Base-by-base conservation (phyloP, 1,140 invertebrate species). In the Ceratosolen fusciceps region DNA sequence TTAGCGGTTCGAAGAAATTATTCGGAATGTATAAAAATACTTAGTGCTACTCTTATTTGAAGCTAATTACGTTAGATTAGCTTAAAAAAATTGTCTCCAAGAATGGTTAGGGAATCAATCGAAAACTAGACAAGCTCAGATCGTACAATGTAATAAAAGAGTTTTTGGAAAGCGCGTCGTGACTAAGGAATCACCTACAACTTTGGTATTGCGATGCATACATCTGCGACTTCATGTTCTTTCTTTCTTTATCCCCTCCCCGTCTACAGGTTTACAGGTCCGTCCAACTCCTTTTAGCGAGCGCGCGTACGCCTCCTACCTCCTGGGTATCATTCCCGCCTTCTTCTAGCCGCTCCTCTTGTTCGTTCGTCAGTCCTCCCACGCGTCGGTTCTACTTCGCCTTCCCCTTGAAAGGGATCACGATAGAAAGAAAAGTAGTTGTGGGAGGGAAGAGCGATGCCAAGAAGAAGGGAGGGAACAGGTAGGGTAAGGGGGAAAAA, bases 301-400 rank as follows among this genome's bases (percentile, higher is more conserved):
- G 19, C 29, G 47, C 49, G 60, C 52, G 37, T 60, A 37, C 60
- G 39, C 58, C 70, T 70, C 71, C 76, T 72, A 70, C 68, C 73
- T 81, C 52, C 74, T 34, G 29, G 19, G 16, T 29, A 56, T 49
- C 71, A 52, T 67, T 76, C 78, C 67, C 76, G 79, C 74, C 77
- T 68, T 74, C 72, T 78, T 62, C 74, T 73, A 52, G 34, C 54
- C 70, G 21, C 39, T 34, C 58, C 47, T 71, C 52, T 77, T 26
- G n/a, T 52, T 70, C 29, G 10, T 60, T 56, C 19, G 31, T 37
- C 0, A n/a, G 29, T 72, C 26, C 19, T 34, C 24, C 62, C 70
- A 80, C 65, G 65, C 56, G 74, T 60, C 60, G 34, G n/a, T 8
- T 43, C 37, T 39, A 8, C 65, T 19, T 21, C 24, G 24, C 26